Evolutionary conservation across 2,113 vertebrate genomes (phyloP).

Genomic region (Echinops telfairi): DNA sequence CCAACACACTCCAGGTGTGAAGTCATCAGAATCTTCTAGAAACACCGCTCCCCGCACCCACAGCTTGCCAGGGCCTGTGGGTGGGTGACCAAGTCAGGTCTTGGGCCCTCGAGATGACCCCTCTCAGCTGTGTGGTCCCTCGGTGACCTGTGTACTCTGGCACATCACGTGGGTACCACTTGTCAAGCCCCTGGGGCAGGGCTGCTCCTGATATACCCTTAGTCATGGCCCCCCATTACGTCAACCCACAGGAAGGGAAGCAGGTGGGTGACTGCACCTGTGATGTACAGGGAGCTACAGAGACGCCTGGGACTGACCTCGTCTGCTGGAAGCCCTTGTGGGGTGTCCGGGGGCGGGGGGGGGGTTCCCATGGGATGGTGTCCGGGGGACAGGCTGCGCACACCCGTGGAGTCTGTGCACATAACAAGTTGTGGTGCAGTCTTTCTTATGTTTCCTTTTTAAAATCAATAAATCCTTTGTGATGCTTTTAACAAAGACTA

Average conservation of each 20-base stretch:
- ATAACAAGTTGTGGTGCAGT: neutral
- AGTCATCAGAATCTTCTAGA: neutral
- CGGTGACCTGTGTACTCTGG: neutral
- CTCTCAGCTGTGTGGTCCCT: neutral
- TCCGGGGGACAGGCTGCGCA: accelerated
- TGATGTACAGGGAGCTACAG: too few species aligned
- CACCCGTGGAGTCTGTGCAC: neutral
- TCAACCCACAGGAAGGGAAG: accelerated
- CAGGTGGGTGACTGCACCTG: accelerated
- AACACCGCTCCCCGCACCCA: neutral
- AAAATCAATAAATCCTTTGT: conserved; percentile 76
- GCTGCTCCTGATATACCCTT: accelerated
- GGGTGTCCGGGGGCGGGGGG: accelerated
- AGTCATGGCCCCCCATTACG: accelerated
- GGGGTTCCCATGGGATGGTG: accelerated
- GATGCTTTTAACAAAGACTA: conserved; percentile 78
- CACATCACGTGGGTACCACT: neutral
- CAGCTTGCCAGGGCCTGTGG: conserved; percentile 21
- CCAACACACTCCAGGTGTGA: neutral
- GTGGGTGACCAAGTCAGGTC: neutral
- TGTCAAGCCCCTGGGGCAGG: neutral
- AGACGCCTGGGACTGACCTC: too few species aligned
- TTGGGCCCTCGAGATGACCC: neutral
- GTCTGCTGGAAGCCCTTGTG: too few species aligned
- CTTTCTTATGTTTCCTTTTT: conserved; percentile 75